Percentiles rank a stretch among this genome's conserved stretches.
Evolutionary conservation across 1,140 invertebrate species (phyloP).

Genomic region (Laodelphax striatellus): DNA sequence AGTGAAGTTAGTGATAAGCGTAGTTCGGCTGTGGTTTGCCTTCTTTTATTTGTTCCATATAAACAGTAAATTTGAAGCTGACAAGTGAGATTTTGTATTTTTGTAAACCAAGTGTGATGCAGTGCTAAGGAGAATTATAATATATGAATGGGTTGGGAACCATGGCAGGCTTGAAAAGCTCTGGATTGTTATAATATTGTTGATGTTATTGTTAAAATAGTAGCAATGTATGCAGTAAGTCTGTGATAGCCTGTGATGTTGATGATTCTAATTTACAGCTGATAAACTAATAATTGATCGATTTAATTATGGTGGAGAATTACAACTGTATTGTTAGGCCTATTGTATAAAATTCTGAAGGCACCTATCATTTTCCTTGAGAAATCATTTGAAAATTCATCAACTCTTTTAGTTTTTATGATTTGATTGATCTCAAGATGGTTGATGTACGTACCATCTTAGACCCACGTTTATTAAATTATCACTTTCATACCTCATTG

Average conservation of each 20-base stretch:
- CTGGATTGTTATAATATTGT: not conserved
- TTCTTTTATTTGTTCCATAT: slow-evolving; percentile 10
- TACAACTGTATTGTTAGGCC: too few species aligned
- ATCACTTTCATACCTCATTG: too few species aligned
- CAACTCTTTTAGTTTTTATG: too few species aligned
- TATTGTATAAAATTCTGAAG: too few species aligned
- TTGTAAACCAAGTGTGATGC: slow-evolving; percentile 13
- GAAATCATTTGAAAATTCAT: too few species aligned
- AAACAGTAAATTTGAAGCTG: slow-evolving; percentile 5
- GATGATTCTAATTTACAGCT: slow-evolving; percentile 16
- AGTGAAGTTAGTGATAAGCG: not conserved
- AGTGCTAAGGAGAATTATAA: not conserved
- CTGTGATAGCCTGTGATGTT: slow-evolving; percentile 23
- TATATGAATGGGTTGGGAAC: not conserved
- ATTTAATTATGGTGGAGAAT: too few species aligned
- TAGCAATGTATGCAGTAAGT: slow-evolving; percentile 6
- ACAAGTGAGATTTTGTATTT: slow-evolving; percentile 19
- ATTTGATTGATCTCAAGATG: too few species aligned
- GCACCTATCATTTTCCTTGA: too few species aligned
- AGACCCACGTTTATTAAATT: too few species aligned
- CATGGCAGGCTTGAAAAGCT: not conserved
- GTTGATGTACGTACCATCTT: too few species aligned
- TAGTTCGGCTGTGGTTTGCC: slow-evolving; percentile 19
- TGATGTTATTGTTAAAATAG: not conserved
- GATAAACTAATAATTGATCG: slow-evolving; percentile 2